phyloP scores from a whole-genome alignment of 2,888 invertebrate genomes.

The Fragum whitleyi region DNA sequence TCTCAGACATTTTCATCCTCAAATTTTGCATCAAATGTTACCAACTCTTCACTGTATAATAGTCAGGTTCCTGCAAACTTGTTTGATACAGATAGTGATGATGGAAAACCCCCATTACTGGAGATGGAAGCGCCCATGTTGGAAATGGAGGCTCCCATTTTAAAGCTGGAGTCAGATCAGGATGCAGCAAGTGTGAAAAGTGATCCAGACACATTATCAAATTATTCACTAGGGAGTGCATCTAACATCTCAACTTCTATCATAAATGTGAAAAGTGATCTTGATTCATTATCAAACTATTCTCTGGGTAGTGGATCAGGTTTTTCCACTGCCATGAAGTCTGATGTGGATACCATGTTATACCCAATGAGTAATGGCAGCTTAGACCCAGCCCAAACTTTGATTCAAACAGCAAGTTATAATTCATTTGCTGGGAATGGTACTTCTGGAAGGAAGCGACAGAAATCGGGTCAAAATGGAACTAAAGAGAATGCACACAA shows the following conservation, averaged over 20 bases:
- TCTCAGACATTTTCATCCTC: constrained; percentile 63
- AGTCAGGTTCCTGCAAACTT: constrained; percentile 54
- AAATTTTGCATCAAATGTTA: constrained; percentile 14
- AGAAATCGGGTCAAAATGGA: constrained; percentile 42
- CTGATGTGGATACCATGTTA: constrained; percentile 39
- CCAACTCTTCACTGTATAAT: constrained; percentile 42
- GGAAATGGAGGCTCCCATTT: constrained; percentile 63
- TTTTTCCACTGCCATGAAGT: constrained; percentile 19
- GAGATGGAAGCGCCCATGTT: constrained; percentile 63
- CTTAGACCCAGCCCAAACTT: constrained; percentile 56
- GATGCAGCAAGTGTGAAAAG: constrained; percentile 52
- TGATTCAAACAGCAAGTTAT: constrained; percentile 70
- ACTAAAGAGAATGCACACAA: constrained; percentile 35
- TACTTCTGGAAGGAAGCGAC: constrained; percentile 26
- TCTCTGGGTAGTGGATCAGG: constrained; percentile 45
- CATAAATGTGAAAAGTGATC: constrained; percentile 58
- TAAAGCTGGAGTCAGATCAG: constrained; percentile 54
- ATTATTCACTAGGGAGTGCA: constrained; percentile 51
- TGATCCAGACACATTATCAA: constrained; percentile 61
- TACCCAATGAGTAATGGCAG: constrained; percentile 50
- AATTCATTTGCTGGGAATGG: constrained; percentile 62
- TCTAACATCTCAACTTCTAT: constrained; percentile 8
- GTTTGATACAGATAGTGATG: constrained; percentile 47
- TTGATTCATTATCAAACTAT: constrained; percentile 56
- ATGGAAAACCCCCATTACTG: constrained; percentile 55